Conservation (phyloP, 2,888 invertebrate genomes). For the Zelleria hepariella region DNA sequence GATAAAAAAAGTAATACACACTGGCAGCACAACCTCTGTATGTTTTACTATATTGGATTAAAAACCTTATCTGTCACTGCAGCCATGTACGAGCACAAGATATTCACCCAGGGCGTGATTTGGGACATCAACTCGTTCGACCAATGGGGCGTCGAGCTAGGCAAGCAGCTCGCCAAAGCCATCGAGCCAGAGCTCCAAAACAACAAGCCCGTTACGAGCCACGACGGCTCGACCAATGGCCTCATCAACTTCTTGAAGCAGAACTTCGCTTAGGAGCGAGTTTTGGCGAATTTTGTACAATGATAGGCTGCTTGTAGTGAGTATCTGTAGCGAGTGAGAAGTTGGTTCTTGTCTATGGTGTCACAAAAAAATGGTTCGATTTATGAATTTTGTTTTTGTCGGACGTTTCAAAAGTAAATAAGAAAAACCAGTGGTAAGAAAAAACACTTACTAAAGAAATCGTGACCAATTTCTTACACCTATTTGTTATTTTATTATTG, state of each 20-base stretch:
- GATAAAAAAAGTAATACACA: too few species aligned
- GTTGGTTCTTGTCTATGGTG: background rate
- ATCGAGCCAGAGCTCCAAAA: conserved; percentile 94
- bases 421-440: too few species aligned
- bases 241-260: conserved; percentile 95
- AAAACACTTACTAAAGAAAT: too few species aligned
- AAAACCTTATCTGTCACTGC: conserved; percentile 25
- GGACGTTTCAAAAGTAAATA: too few species aligned
- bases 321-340: background rate
- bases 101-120: conserved; percentile 97
- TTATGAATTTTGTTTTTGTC: background rate
- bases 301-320: background rate
- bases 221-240: conserved; percentile 97
- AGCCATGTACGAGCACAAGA: conserved; percentile 99
- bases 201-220: conserved; percentile 76
- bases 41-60: too few species aligned
- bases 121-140: conserved; percentile 99
- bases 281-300: background rate
- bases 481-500: background rate
- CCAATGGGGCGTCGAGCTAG: conserved; percentile 99
- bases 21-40: too few species aligned
- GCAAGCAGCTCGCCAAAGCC: conserved; percentile 98
- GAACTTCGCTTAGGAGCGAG: conserved; percentile 37
- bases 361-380: background rate
- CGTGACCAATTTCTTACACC: too few species aligned